A percentile compares a stretch with the other conserved stretches of the same genome.
phyloP scores from a whole-genome alignment of 2,113 vertebrate genomes.

The Formicarius rufipectus region DNA sequence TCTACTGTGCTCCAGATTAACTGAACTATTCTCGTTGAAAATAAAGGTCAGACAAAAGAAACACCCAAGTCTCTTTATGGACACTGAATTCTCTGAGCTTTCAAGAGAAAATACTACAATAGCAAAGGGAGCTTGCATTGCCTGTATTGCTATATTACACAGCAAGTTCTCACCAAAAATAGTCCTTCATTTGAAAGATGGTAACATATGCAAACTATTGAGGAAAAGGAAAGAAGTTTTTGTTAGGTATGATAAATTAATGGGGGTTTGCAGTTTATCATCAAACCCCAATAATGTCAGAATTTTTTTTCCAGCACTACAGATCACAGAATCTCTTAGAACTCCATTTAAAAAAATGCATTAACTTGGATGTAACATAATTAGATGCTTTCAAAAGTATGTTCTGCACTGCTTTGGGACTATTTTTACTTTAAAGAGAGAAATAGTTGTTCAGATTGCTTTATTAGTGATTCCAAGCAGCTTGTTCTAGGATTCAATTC shows the following conservation, averaged over 20 bases:
- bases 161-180: background rate
- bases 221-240: background rate
- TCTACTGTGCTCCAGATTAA: background rate
- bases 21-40: background rate
- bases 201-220: background rate
- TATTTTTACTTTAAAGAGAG: background rate
- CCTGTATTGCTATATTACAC: background rate
- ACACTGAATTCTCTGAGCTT: background rate
- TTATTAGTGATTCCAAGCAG: background rate
- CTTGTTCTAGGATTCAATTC: background rate
- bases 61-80: background rate
- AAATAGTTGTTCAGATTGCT: background rate
- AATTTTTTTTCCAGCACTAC: background rate
- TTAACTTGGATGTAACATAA: background rate
- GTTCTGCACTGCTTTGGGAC: background rate
- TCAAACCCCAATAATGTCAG: background rate
- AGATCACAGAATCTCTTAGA: background rate
- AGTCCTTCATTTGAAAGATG: background rate
- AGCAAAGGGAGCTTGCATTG: background rate
- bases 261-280: background rate
- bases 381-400: background rate
- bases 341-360: background rate
- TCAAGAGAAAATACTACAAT: background rate
- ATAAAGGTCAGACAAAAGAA: background rate
- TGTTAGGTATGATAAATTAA: background rate